phyloP scores from a whole-genome alignment of 2,888 invertebrate species.

The Ornithoptera alexandrae region DNA sequence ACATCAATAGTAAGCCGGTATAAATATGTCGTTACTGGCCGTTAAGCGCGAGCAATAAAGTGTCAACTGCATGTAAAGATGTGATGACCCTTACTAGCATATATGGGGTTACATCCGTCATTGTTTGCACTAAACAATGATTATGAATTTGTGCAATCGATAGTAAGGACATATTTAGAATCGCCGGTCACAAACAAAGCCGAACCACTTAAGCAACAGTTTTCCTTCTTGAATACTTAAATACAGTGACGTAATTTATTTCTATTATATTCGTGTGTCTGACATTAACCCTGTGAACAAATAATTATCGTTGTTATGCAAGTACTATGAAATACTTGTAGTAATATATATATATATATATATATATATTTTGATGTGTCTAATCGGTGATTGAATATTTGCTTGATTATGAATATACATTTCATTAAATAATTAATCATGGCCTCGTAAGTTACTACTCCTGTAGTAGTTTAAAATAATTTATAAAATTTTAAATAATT shows the following conservation, averaged over 20 bases:
- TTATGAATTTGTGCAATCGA: conserved; percentile 28
- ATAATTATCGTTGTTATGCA: conserved; percentile 28
- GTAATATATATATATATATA: not conserved
- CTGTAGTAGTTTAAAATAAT: no score
- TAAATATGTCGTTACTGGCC: conserved; percentile 18
- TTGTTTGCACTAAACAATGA: conserved; percentile 19
- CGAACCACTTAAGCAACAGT: conserved; percentile 47
- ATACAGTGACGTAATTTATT: conserved; percentile 46
- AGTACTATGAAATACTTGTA: conserved; percentile 4
- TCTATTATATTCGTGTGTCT: conserved; percentile 37
- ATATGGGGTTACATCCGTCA: conserved; percentile 18
- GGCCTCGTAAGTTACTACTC: no score
- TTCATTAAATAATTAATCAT: no score
- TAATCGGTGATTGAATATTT: no score
- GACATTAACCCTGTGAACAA: conserved; percentile 34
- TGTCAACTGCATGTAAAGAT: conserved; percentile 21
- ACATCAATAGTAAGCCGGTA: conserved; percentile 15
- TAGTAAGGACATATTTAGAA: conserved; percentile 28
- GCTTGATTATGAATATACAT: no score
- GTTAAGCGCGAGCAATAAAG: conserved; percentile 17
- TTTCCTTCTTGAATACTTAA: conserved; percentile 50
- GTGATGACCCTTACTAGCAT: conserved; percentile 4
- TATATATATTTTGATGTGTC: not conserved
- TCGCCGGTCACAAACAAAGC: conserved; percentile 29
- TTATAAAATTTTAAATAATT: no score